Evolutionary conservation across 1,140 invertebrate genomes (phyloP), one percentile per base, ranked within the genome.

Genomic region (Archivesica marissinica): DNA sequence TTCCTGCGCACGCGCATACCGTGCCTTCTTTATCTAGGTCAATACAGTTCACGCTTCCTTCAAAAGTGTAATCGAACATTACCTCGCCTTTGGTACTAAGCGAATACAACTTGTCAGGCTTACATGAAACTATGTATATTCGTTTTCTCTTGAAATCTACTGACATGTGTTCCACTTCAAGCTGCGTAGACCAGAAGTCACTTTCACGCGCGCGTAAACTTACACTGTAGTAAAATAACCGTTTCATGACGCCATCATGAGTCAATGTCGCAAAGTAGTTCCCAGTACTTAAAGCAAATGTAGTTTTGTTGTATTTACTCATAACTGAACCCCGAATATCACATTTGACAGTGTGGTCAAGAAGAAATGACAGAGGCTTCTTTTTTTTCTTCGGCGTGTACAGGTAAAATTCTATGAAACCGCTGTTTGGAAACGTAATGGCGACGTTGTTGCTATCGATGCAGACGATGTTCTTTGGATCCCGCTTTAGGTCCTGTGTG

Each of bases 331-430:
- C 70, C 25, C 70, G 25, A 20, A 83, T 83, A 17, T 83, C 80
- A 44, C 80, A 83, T 83, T 83, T 83, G 2, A 83, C 39, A 13
- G 68, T 83, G 28, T 83, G 64, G 15, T 72, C 68, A n/a, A 83
- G 39, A n/a, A 33, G 39, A 50, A 83, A 35, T 7, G n/a, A 50
- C 38, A 72, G 7, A 17, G 80, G 80, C 35, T 64, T 74, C 54
- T 83, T 83, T 33, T 83, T 83, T 15, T 39, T 23, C 38, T 74
- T 74, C n/a, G 64, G 30, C 33, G 80, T 83, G 30, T 47, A 83
- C 23, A 75, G 52, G 33, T 74, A 83, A 30, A 83, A 83, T 39
- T 83, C 80, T 25, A 83, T 83, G 70, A 59, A 83, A 9, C 80
- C 80, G 25, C 70, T 38, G 9, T 61, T 74, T 44, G 68, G 80